phyloP scores from a whole-genome alignment of 2,113 vertebrate species.

The Arenaria interpres region DNA sequence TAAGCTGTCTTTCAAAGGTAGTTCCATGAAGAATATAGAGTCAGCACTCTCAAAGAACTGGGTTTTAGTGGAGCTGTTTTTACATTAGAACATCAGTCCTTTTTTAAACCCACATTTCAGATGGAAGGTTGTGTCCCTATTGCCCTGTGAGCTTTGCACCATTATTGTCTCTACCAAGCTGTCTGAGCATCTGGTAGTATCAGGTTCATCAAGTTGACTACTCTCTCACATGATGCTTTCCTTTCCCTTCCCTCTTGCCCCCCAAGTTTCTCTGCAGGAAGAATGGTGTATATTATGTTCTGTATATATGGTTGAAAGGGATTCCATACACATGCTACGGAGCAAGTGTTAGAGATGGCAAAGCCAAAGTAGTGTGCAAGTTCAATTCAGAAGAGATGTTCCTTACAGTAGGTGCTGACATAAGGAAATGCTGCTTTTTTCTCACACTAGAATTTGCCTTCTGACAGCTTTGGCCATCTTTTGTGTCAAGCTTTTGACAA shows the following conservation, averaged over 20 bases:
- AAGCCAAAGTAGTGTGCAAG: accelerated
- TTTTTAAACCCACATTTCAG: background rate
- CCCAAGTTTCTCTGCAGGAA: background rate
- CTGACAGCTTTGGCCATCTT: background rate
- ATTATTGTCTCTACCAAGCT: background rate
- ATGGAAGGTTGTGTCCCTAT: background rate
- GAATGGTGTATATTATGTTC: background rate
- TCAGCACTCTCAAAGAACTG: background rate
- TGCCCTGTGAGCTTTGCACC: background rate
- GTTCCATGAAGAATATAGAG: background rate
- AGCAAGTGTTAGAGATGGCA: background rate
- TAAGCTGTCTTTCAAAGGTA: background rate
- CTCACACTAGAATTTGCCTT: background rate
- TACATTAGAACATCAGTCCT: background rate
- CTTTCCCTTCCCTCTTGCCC: background rate
- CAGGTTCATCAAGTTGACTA: background rate
- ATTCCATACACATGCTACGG: accelerated
- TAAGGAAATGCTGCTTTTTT: background rate
- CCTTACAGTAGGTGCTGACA: background rate
- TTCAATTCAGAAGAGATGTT: background rate
- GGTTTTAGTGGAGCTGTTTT: background rate
- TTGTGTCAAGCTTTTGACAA: background rate
- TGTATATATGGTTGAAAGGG: background rate
- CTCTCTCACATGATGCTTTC: background rate
- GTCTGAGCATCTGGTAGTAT: background rate